Percentiles rank a stretch among this genome's conserved stretches.
These are phyloP conservation scores for Trochalopteron elliotii DNA, from an alignment of 2,113 vertebrate species.

Conservation along the genomic window DNA sequence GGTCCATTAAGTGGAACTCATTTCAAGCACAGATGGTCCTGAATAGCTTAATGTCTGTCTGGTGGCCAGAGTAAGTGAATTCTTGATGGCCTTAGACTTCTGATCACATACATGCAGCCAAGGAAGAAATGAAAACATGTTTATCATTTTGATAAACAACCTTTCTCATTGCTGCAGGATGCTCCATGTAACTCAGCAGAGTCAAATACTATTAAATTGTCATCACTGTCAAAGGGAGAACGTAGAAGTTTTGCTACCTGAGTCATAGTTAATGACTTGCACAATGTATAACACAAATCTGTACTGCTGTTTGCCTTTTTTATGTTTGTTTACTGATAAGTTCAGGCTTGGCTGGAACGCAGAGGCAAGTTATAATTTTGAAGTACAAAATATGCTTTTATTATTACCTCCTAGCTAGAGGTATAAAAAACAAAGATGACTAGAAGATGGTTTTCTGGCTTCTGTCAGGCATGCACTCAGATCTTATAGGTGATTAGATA, in stretches of 20 bases:
- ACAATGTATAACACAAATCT: conserved; percentile 70
- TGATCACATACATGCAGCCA: conserved; percentile 71
- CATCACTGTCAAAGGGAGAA: conserved; percentile 74
- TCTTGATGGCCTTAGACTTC: conserved; percentile 73
- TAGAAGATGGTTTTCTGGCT: conserved; percentile 42
- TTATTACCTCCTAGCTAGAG: conserved; percentile 63
- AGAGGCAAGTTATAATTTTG: conserved; percentile 50
- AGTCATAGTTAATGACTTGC: conserved; percentile 73
- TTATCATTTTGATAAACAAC: conserved; percentile 82
- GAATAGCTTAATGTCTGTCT: conserved; percentile 75
- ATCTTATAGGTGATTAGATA: conserved; percentile 9
- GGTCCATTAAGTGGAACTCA: conserved; percentile 70
- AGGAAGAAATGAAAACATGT: conserved; percentile 74
- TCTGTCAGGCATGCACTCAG: neutral
- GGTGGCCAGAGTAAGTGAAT: conserved; percentile 76
- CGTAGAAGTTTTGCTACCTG: conserved; percentile 71
- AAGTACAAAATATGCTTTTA: conserved; percentile 70
- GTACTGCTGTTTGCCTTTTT: conserved; percentile 56
- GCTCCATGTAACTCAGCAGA: conserved; percentile 65
- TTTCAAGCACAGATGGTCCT: conserved; percentile 79
- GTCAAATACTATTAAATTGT: conserved; percentile 80
- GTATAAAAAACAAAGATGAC: conserved; percentile 53
- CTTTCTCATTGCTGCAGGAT: conserved; percentile 67
- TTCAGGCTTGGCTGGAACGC: conserved; percentile 29
- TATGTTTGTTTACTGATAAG: conserved; percentile 64